Base-by-base conservation (phyloP, 2,888 invertebrate genomes). In the Nasonia oneida region DNA sequence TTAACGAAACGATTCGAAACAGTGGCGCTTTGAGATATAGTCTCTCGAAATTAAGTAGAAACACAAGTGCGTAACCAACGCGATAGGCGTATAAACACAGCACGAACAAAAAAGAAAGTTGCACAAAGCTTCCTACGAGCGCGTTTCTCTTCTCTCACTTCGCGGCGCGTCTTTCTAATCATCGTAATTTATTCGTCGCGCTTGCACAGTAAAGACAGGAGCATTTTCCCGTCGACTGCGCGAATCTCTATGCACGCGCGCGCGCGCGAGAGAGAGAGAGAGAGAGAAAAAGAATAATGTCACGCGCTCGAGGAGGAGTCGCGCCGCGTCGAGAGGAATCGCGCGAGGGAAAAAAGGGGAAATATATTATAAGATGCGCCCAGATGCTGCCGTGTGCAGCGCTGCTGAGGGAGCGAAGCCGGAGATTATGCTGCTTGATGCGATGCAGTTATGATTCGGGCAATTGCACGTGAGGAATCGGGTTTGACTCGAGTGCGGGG, bases 261-360 rank as follows among this genome's bases (percentile, higher is more conserved):
- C 29, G 29, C 29, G 1, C 29, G 29, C 1, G 29, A 29, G 29
- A 29, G 29, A 29, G 29, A 29, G 29, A 29, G 29, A 23, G 23
- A 29, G 29, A 29, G 29, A 75, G 64, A 33, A 37, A 74, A 76
- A 76, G 53, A 70, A 53, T 12, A 76, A 53, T 57, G 53, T 53
- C 57, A 33, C 78, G 77, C 78, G 77, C 50, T 73, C 78, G 64
- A 83, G 83, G 61, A 83, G 83, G 61, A 78, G 83, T 2, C 39
- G 37, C 37, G 80, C 50, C 57, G n/a, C 42, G 61, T 73, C 74
- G 37, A 81, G 80, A 57, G 33, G 64, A 64, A 33, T 39, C 74
- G 42, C n/a, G 42, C 10, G 64, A 61, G 0, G n/a, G 5, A 29
- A n/a, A 37, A 12, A 64, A 33, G 67, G 67, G 29, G 33, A 77